These are phyloP conservation scores for Anneissia japonica DNA, from an alignment of 35 echinoderm and acorn worm species.

Conservation along the genomic window DNA sequence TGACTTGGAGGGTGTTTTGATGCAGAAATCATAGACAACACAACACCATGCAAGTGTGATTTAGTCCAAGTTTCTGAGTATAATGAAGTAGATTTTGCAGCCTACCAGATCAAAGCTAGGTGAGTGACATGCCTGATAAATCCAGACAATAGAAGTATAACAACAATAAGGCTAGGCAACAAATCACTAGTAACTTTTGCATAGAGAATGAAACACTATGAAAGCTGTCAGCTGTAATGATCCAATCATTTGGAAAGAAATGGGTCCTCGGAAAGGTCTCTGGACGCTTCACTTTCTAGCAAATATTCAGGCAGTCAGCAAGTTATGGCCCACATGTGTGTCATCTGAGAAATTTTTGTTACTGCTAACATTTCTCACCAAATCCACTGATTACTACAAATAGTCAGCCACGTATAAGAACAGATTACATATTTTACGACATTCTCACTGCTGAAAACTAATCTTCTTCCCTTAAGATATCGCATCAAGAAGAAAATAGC, in stretches of 20 bases:
- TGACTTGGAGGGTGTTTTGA: too few relatives aligned
- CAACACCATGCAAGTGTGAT: neutral
- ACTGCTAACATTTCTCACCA: neutral
- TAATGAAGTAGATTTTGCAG: neutral
- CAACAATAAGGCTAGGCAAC: neutral
- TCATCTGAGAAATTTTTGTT: neutral
- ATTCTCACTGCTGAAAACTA: neutral
- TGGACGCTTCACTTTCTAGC: neutral
- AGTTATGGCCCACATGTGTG: neutral
- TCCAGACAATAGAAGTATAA: neutral
- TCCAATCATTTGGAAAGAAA: neutral
- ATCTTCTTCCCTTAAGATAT: neutral
- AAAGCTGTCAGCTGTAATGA: neutral
- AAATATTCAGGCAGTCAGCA: neutral
- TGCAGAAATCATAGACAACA: too few relatives aligned
- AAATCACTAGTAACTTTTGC: neutral
- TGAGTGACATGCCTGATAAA: neutral
- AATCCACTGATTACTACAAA: neutral
- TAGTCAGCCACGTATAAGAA: neutral
- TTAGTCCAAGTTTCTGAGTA: neutral
- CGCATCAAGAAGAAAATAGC: neutral
- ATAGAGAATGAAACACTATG: neutral
- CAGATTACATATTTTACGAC: neutral
- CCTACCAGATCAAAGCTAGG: neutral
- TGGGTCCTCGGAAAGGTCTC: neutral